These are phyloP conservation scores for Baccha elongata DNA, from an alignment of 2,888 invertebrate genomes.

Conservation along the genomic window DNA sequence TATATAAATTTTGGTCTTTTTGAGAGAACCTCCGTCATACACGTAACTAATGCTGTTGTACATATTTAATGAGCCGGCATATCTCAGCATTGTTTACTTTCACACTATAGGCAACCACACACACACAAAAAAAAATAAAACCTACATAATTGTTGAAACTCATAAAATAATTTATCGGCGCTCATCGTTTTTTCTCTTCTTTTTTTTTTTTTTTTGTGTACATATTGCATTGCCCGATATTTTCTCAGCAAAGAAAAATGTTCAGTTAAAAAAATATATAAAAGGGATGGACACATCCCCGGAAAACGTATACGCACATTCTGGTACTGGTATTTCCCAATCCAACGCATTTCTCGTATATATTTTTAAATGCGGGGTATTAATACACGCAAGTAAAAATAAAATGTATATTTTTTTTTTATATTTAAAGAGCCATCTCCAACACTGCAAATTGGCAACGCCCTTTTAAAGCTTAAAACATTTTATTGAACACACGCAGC, in stretches of 20 bases:
- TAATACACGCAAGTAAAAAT: constrained; percentile 21
- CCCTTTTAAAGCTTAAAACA: constrained; percentile 72
- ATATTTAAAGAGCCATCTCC: constrained; percentile 49
- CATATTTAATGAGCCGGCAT: neutral
- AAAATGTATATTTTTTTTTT: constrained; percentile 27
- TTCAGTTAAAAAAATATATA: neutral
- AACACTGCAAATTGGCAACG: constrained; percentile 65
- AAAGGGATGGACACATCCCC: constrained; percentile 25
- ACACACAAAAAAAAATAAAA: neutral
- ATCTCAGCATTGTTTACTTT: neutral
- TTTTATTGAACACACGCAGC: constrained; percentile 67
- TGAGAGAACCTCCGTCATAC: too few species aligned
- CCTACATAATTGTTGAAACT: neutral
- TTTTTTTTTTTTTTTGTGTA: neutral
- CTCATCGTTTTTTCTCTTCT: constrained; percentile 1
- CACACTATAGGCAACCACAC: constrained; percentile 1
- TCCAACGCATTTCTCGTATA: constrained; percentile 32
- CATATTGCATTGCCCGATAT: constrained; percentile 17
- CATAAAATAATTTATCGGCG: neutral
- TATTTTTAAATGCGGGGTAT: neutral
- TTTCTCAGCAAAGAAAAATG: constrained; percentile 34
- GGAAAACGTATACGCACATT: constrained; percentile 39
- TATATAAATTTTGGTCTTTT: too few species aligned
- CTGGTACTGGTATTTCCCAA: constrained; percentile 26
- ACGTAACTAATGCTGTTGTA: too few species aligned